Evolutionary conservation across 1,140 invertebrate genomes (phyloP), one percentile per base, ranked within the genome.

Genomic region (Drosophila triauraria): DNA sequence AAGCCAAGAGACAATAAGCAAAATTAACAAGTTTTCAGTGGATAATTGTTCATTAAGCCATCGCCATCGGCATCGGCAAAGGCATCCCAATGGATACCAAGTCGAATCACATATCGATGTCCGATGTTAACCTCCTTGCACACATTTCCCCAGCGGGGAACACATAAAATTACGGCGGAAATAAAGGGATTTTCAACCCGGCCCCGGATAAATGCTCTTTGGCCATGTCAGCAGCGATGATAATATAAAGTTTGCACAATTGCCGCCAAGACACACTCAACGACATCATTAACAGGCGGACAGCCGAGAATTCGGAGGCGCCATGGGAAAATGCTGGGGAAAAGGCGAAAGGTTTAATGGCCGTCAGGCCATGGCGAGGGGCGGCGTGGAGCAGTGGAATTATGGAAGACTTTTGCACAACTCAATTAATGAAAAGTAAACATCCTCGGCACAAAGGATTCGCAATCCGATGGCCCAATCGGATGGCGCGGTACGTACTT

Each of bases 391-490:
- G 74, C 74, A 47, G 53, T 44, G 46, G 80, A 87, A 84, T 87
- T 88, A 80, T 87, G 84, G 75, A 68, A 43, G 75, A 90, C 85
- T 82, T 82, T 81, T 84, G 72, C 81, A 32, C 78, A 85, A 85
- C 78, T 85, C 85, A 90, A 90, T 90, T 90, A 90, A 90, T 82
- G 85, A 64, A 80, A 90, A 90, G 81, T 85, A 90, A 88, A 90
- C 85, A 90, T 71, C 53, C 69, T 17, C 50, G 53, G 53, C 51
- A 72, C 69, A 72, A 72, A 72, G 69, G 69, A 72, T 72, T 72
- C 67, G 67, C 69, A 72, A 71, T 72, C 53, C 69, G 20, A 35
- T 35, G 53, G 30, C 38, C 44, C 60, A 68, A 70, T 54, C n/a
- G 43, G 35, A 48, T 48, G 59, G 35, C 27, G 46, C 40, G 46